Conservation (phyloP, 2,888 invertebrate species). For the Aporophyla nigra region DNA sequence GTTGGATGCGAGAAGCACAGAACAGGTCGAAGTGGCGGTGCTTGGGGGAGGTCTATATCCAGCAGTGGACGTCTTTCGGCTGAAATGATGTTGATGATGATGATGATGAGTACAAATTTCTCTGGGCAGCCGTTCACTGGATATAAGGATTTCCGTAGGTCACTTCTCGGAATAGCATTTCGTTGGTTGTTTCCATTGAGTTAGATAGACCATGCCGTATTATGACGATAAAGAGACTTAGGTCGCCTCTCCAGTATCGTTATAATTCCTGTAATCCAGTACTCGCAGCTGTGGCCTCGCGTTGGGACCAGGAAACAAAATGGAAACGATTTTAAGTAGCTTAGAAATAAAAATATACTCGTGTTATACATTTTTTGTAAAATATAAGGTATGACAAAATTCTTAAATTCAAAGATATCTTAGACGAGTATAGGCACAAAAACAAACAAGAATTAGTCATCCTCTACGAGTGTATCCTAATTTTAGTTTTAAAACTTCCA, state of each 20-base stretch:
- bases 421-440: not conserved
- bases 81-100: too few species aligned
- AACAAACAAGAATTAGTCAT: not conserved
- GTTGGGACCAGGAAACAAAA: constrained; percentile 35
- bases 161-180: constrained; percentile 29
- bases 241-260: not conserved
- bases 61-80: too few species aligned
- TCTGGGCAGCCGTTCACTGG: constrained; percentile 6
- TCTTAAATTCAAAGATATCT: not conserved
- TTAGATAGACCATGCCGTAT: constrained; percentile 27
- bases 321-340: constrained; percentile 7
- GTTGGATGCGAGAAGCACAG: too few species aligned
- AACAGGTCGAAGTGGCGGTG: too few species aligned
- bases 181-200: constrained; percentile 5
- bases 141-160: constrained; percentile 40
- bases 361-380: not conserved
- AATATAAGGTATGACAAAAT: too few species aligned
- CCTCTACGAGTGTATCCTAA: not conserved
- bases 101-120: too few species aligned
- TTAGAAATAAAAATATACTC: constrained; percentile 1
- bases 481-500: not conserved
- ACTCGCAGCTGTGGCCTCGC: constrained; percentile 33
- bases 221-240: constrained; percentile 32
- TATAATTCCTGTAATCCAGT: constrained; percentile 38
- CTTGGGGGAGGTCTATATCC: too few species aligned